A percentile compares a stretch with the other conserved stretches of the same genome.
These are phyloP conservation scores for Melopsittacus undulatus DNA, from an alignment of 2,797 vertebrate species.

Conservation along the genomic window DNA sequence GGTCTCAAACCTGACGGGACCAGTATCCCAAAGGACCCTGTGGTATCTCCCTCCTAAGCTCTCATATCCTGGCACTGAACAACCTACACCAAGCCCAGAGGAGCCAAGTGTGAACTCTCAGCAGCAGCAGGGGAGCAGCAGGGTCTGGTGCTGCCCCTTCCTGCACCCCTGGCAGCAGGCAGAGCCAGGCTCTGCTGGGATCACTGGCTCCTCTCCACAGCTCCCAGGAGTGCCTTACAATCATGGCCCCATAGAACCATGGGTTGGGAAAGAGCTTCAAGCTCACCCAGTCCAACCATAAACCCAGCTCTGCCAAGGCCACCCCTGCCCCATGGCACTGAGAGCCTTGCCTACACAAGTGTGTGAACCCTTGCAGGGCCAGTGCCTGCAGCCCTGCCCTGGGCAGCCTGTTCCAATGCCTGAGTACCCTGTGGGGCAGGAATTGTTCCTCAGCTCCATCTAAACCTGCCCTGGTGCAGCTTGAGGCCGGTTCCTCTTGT, in stretches of 20 bases:
- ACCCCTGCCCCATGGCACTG: too few species aligned
- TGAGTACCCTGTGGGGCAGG: too few species aligned
- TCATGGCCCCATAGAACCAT: not conserved
- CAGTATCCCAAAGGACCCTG: rapidly evolving
- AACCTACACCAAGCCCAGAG: rapidly evolving
- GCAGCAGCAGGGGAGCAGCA: not conserved
- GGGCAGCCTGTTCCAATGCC: not conserved
- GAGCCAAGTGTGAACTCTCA: not conserved
- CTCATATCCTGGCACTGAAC: rapidly evolving
- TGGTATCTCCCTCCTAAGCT: not conserved
- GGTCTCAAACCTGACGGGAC: not conserved
- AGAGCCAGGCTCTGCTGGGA: too few species aligned
- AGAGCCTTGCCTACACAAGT: too few species aligned
- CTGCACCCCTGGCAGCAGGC: rapidly evolving
- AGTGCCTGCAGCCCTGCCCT: not conserved
- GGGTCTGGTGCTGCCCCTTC: not conserved
- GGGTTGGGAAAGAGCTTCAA: too few species aligned
- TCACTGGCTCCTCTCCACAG: not conserved
- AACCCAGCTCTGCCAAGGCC: too few species aligned
- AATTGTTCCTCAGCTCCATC: too few species aligned
- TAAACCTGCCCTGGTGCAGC: too few species aligned
- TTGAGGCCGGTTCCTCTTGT: not conserved
- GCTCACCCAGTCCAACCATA: too few species aligned
- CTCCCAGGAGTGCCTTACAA: not conserved
- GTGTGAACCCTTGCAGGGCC: rapidly evolving